These are phyloP conservation scores for Proterorhinus semilunaris DNA, from an alignment of 2,113 vertebrate species.

Conservation along the genomic window DNA sequence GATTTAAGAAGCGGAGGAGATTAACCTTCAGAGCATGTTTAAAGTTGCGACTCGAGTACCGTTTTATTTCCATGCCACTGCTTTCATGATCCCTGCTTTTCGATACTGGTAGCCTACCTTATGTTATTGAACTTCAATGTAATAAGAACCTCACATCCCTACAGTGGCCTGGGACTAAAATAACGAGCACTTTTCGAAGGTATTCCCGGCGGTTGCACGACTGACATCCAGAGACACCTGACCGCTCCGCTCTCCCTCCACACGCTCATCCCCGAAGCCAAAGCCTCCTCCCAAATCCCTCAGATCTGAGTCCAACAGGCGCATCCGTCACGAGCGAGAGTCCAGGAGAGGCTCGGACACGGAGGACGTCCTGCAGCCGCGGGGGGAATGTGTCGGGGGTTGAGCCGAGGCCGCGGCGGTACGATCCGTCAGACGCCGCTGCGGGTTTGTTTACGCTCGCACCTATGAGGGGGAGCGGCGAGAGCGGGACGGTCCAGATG, in stretches of 20 bases:
- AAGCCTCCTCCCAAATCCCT: slow-evolving; percentile 21
- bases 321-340: slow-evolving; percentile 14
- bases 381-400: neutral
- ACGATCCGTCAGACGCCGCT: neutral
- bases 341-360: slow-evolving; percentile 17
- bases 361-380: slow-evolving; percentile 35
- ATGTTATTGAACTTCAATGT: too few relatives aligned
- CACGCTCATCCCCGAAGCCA: slow-evolving; percentile 12
- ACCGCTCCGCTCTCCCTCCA: slow-evolving; percentile 7
- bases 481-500: neutral
- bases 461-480: neutral
- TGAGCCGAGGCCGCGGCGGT: neutral
- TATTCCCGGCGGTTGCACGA: too few relatives aligned
- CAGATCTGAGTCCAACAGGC: slow-evolving; percentile 15
- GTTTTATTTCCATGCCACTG: too few relatives aligned
- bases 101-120: too few relatives aligned
- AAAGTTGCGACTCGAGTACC: too few relatives aligned
- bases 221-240: neutral
- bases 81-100: too few relatives aligned
- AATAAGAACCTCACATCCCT: too few relatives aligned
- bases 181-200: too few relatives aligned
- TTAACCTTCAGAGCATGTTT: too few relatives aligned
- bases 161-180: too few relatives aligned
- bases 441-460: neutral
- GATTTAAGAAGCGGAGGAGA: too few relatives aligned